These are phyloP conservation scores for Saccopteryx leptura DNA, from an alignment of 2,113 vertebrate genomes.

Conservation along the genomic window DNA sequence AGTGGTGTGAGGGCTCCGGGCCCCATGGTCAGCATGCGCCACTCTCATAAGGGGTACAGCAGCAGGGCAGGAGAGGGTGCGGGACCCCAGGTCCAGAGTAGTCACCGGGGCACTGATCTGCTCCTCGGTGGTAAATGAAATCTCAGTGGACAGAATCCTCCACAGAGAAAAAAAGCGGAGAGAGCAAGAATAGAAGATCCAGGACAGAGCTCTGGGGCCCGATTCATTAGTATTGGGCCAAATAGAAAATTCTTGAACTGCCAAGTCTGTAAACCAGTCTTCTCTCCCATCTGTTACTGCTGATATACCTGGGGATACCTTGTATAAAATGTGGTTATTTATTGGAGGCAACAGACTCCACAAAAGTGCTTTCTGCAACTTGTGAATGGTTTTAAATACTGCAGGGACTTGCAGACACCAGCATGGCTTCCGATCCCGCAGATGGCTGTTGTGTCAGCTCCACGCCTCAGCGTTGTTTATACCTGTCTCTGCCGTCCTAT, in stretches of 20 bases:
- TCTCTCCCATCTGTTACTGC: neutral
- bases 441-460: fast-evolving
- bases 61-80: neutral
- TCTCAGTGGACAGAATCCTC: neutral
- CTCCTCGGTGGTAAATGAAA: neutral
- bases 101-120: neutral
- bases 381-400: neutral
- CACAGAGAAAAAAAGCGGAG: neutral
- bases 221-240: neutral
- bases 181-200: neutral
- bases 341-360: neutral
- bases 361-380: neutral
- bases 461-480: neutral
- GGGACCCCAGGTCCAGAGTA: neutral
- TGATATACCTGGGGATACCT: too few species aligned
- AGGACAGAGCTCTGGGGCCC: neutral
- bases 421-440: neutral
- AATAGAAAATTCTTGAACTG: neutral
- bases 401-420: neutral
- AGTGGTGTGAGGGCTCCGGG: neutral
- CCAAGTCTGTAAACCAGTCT: neutral
- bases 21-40: too few species aligned
- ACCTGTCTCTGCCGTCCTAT: neutral
- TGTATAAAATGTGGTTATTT: neutral
- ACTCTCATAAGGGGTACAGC: neutral